Evolutionary conservation across 64 coral and sea anemone species (phyloP).

Genomic region (Cladopsammia gracilis): DNA sequence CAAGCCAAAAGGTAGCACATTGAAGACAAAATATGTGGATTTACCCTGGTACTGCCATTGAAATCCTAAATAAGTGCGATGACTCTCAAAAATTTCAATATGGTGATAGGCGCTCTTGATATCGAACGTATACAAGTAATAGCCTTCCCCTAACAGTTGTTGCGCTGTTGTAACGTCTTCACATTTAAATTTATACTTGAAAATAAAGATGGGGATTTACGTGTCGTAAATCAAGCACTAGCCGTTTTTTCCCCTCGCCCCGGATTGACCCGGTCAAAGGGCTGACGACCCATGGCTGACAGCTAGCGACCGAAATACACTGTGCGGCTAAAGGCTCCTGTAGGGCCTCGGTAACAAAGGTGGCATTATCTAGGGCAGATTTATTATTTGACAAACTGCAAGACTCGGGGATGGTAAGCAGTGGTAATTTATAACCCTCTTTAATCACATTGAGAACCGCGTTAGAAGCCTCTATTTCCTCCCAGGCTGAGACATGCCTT

Average conservation of each 20-base stretch:
- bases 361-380: slow-evolving; percentile 33
- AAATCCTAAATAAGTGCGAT: background rate
- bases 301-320: background rate
- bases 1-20: slow-evolving; percentile 15
- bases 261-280: slow-evolving; percentile 32
- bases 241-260: slow-evolving; percentile 33
- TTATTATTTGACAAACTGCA: slow-evolving; percentile 27
- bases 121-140: slow-evolving; percentile 32
- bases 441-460: slow-evolving; percentile 14
- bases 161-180: slow-evolving; percentile 30
- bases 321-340: background rate
- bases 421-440: slow-evolving; percentile 59
- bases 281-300: slow-evolving; percentile 7
- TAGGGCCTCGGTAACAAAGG: slow-evolving; percentile 17
- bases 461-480: background rate
- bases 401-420: slow-evolving; percentile 45
- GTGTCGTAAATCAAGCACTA: slow-evolving; percentile 53
- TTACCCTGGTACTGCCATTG: background rate
- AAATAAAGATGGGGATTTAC: slow-evolving; percentile 47
- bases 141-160: background rate
- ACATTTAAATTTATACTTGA: slow-evolving; percentile 53
- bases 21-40: background rate
- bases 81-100: background rate
- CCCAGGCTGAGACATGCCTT: background rate
- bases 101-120: slow-evolving; percentile 61